phyloP scores from a whole-genome alignment of 64 coral and sea anemone species.

The Platygyra sinensis region DNA sequence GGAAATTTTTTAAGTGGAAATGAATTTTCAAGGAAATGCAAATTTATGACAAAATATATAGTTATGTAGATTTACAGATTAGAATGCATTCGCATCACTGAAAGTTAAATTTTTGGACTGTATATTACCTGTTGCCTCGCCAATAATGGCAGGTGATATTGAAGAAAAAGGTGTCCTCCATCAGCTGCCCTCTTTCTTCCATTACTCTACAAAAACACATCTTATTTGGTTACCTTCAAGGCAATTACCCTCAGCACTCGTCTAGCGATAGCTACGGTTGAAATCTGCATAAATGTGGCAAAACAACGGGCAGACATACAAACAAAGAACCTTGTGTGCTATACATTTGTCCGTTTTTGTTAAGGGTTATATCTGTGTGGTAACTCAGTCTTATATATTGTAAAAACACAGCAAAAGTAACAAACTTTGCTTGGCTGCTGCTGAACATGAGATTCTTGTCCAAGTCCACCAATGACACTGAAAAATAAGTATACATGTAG shows the following conservation, averaged over 20 bases:
- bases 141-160: slow-evolving; percentile 6
- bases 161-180: slow-evolving; percentile 11
- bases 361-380: too few species aligned
- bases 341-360: too few species aligned
- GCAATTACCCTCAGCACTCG: too few species aligned
- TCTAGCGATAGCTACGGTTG: too few species aligned
- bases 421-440: slow-evolving; percentile 2
- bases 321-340: too few species aligned
- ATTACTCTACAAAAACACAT: slow-evolving; percentile 2
- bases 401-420: slow-evolving; percentile 20
- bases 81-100: background rate
- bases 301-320: too few species aligned
- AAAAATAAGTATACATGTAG: background rate
- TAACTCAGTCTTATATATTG: too few species aligned
- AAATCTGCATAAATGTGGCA: too few species aligned
- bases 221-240: background rate
- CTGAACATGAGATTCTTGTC: background rate
- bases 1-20: background rate
- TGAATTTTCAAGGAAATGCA: background rate
- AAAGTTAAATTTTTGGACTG: background rate
- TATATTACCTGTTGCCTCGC: too few species aligned
- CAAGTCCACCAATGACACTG: background rate
- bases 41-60: background rate
- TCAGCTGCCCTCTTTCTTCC: background rate
- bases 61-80: background rate